Conservation (phyloP, 2,888 invertebrate species). For the Yponomeuta malinellus region DNA sequence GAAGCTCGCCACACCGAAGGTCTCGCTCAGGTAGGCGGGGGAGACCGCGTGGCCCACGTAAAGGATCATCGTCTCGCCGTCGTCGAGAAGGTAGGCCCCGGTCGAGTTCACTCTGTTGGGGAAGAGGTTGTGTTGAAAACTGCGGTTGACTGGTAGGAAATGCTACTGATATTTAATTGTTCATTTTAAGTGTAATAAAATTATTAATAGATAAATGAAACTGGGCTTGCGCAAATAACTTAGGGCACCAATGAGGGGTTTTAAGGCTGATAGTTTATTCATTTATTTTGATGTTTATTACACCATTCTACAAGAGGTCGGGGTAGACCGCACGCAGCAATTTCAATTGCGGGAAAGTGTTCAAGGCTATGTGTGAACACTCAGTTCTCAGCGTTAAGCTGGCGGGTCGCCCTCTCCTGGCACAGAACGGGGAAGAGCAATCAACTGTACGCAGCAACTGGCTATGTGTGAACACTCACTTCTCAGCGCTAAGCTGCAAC, state of each 20-base stretch:
- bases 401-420: background rate
- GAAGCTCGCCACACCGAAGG: slow-evolving; percentile 85
- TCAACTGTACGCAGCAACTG: too few relatives aligned
- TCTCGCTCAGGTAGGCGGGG: slow-evolving; percentile 83
- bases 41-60: slow-evolving; percentile 89
- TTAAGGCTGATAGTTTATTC: too few relatives aligned
- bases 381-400: background rate
- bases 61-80: slow-evolving; percentile 86
- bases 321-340: too few relatives aligned
- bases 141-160: too few relatives aligned
- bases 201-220: too few relatives aligned
- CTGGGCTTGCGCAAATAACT: too few relatives aligned
- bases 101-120: slow-evolving; percentile 77
- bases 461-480: background rate
- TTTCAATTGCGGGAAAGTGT: too few relatives aligned
- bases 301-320: too few relatives aligned
- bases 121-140: background rate
- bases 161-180: too few relatives aligned
- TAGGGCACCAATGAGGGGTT: too few relatives aligned
- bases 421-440: slow-evolving; percentile 82
- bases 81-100: slow-evolving; percentile 95
- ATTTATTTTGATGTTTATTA: too few relatives aligned
- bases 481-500: background rate
- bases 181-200: too few relatives aligned
- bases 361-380: background rate